Base-by-base conservation (phyloP, 2,888 invertebrate species). In the Buathra laborator region DNA sequence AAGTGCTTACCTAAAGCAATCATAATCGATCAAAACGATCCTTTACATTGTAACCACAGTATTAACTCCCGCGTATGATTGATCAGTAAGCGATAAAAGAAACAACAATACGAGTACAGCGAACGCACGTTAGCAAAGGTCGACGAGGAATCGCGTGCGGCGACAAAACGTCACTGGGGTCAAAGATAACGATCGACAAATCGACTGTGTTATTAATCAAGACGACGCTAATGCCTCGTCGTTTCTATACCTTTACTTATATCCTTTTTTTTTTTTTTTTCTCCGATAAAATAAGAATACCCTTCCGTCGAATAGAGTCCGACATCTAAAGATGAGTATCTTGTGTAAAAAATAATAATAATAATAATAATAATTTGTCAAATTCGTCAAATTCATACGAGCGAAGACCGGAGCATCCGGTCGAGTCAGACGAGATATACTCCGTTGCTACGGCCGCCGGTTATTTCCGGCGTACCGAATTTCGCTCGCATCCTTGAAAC, bases 181-280 rank as follows among this genome's bases (percentile, higher is more conserved):
- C 53, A 32, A 37, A 77, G 77, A 77, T 77, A 77, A 46, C 59
- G 29, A 77, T 68, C 68, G 56, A 51, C 59, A 59, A 77, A 68
- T 68, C 3, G 68, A 46, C 37, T n/a, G 16, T 37, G n/a, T 51
- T 53, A 51, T 76, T 66, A 51, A 53, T 66, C 76, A 76, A 37
- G 24, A 56, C 2, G 48, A 19, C 48, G 12, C n/a, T n/a, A 14
- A 64, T 64, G 64, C 32, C 29, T 37, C 9, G 29, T 3, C 32
- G 46, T 14, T 48, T 48, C 16, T 7, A 37, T 9, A 37, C 37
- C 37, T 9, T 37, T 9, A 37, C 6, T 37, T 9, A 9, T 37
- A 37, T 48, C 37, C 6, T 2, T 37, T 9, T 37, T 7, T 37
- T 32, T 32, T n/a, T n/a, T 37, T 37, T 37, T 37, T 37, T 7